Conservation (phyloP, 2,113 vertebrate genomes). For the Peromyscus polionotus region DNA sequence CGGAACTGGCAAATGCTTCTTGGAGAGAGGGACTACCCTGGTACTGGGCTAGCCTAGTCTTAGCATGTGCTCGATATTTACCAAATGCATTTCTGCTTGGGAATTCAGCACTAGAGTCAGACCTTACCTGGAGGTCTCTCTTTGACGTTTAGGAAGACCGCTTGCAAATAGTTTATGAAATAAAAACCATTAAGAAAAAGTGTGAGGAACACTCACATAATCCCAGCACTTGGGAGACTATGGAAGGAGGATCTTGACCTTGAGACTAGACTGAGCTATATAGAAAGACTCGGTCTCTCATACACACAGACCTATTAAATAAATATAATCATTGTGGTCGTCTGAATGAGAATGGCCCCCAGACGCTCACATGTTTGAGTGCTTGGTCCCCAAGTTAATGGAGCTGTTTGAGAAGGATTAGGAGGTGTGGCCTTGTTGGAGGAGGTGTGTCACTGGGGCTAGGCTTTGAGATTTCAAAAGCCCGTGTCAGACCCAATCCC, state of each 20-base stretch:
- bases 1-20: not conserved
- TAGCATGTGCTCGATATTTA: not conserved
- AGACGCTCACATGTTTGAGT: not conserved
- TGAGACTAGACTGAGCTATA: not conserved
- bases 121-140: not conserved
- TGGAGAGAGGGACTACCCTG: not conserved
- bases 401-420: not conserved
- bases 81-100: not conserved
- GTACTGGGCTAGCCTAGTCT: not conserved
- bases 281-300: not conserved
- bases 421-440: not conserved
- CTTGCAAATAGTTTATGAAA: conserved; percentile 6
- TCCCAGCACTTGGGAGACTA: not conserved
- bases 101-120: not conserved
- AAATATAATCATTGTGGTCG: not conserved
- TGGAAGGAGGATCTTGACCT: not conserved
- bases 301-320: not conserved
- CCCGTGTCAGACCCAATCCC: not conserved
- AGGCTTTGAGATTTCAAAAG: not conserved
- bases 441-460: not conserved
- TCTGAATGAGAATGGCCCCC: not conserved
- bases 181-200: not conserved
- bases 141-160: not conserved
- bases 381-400: not conserved
- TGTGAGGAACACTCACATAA: not conserved